phyloP scores from a whole-genome alignment of 23 tunicate species.

The Ascidia mentula region DNA sequence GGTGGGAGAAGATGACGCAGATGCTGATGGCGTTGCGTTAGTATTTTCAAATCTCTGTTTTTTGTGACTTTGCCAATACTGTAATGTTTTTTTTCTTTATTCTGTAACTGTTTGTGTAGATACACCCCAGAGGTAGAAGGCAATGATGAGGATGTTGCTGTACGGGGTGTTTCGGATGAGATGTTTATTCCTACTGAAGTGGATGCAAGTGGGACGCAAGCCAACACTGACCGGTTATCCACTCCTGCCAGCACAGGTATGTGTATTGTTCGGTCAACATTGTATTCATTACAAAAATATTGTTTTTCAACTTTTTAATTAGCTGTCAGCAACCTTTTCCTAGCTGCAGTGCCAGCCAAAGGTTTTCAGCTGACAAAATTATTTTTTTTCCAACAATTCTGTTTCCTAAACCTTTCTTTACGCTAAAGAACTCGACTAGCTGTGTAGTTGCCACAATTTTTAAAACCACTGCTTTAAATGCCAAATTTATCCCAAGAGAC shows the following conservation, averaged over 20 bases:
- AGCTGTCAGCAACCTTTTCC: no score
- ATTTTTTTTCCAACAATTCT: no score
- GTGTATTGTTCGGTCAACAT: no score
- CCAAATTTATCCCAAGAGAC: no score
- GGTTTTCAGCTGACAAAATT: no score
- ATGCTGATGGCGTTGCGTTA: slow-evolving; percentile 54
- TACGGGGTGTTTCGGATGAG: slow-evolving; percentile 35
- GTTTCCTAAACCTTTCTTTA: no score
- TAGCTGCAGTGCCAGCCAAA: no score
- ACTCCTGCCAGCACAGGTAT: slow-evolving; percentile 29
- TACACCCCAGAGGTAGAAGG: slow-evolving; percentile 15
- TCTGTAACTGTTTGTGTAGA: not conserved
- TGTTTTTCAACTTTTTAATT: no score
- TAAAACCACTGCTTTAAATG: no score
- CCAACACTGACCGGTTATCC: slow-evolving; percentile 9
- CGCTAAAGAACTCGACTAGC: no score
- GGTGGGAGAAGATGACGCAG: slow-evolving; percentile 90
- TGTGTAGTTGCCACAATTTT: no score
- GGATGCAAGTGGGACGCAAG: slow-evolving; percentile 60
- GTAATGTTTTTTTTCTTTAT: not conserved
- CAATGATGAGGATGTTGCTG: slow-evolving; percentile 31
- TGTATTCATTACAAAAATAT: no score
- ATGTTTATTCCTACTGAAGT: slow-evolving; percentile 80
- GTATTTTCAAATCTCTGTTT: not conserved
- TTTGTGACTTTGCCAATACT: not conserved